Evolutionary conservation across 2,113 vertebrate species (phyloP), one percentile per base, ranked within the genome.

Genomic region (Passer domesticus): DNA sequence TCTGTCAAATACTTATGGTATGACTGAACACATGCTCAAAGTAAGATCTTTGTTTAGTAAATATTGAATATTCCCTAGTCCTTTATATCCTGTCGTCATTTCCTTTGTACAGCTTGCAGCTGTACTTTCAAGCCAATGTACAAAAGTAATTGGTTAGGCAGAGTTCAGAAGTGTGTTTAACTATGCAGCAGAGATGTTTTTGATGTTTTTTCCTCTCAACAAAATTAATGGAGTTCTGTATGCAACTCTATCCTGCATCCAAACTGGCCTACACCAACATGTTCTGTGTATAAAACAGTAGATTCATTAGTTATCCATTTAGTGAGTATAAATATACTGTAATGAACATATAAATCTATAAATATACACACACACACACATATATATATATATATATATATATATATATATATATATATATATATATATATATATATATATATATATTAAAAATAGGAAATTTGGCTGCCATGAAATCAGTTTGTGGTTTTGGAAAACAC

Each of bases 31-130:
- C 90, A 96, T 56, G 74, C 46, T 96, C 49, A 49, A 72, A 81
- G 83, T 67, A 60, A 92, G 90, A 82, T 80, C 83, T 94, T 93
- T 97, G 93, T 96, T 97, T 97, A 94, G 93, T 96, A 96, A 96
- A 97, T 96, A 96, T 23, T 93, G 92, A 95, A 72, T 96, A 96
- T 96, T 96, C 95, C 95, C 92, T 66, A 93, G 92, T 93, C 92
- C 53, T 96, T 90, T 96, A 72, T 95, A 95, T 93, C 96, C 93
- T 83, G 72, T 87, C n/a, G 28, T 96, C 95, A 96, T 96, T 96
- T 97, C 96, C 95, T 93, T 78, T 89, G 73, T 83, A 89, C 95
- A 82, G 93, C 83, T 95, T 68, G 81, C 94, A 96, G 95, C 95
- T 96, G 96, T 56, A 93, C 7, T 66, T 95, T 96, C 83, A 90